Percentiles rank a stretch among this genome's conserved stretches.
phyloP scores from a whole-genome alignment of 2,888 invertebrate species.

The Chouioia cunea region DNA sequence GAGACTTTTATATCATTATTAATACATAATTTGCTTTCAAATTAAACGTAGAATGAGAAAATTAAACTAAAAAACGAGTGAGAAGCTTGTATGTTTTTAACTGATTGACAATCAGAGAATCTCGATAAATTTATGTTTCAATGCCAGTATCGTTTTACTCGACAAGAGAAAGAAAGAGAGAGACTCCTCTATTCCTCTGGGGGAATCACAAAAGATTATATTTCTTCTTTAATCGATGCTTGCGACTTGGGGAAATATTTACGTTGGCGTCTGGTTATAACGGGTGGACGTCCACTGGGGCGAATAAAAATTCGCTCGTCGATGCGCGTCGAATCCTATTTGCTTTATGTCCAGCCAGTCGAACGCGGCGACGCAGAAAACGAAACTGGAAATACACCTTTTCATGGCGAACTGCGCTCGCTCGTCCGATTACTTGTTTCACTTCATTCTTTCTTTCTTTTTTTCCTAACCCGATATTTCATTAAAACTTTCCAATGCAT shows the following conservation, averaged over 20 bases:
- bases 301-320: slow-evolving; percentile 24
- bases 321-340: slow-evolving; percentile 26
- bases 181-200: neutral
- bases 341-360: slow-evolving; percentile 27
- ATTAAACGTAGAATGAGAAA: slow-evolving; percentile 2
- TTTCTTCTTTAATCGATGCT: slow-evolving; percentile 8
- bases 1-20: too few species aligned
- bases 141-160: neutral
- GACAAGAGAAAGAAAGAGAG: neutral
- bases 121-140: neutral
- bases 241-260: slow-evolving; percentile 9
- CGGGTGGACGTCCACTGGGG: slow-evolving; percentile 4
- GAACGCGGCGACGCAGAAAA: slow-evolving; percentile 31
- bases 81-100: neutral
- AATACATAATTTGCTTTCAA: too few species aligned
- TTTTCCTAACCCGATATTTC: neutral
- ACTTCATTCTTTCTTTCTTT: neutral
- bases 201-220: neutral
- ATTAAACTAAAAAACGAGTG: neutral
- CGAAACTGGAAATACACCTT: slow-evolving; percentile 23
- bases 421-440: too few species aligned
- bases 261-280: slow-evolving; percentile 6
- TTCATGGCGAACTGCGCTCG: too few species aligned
- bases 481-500: neutral
- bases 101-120: neutral